These are phyloP conservation scores for Oceanites oceanicus DNA, from an alignment of 2,113 vertebrate genomes.

Conservation along the genomic window DNA sequence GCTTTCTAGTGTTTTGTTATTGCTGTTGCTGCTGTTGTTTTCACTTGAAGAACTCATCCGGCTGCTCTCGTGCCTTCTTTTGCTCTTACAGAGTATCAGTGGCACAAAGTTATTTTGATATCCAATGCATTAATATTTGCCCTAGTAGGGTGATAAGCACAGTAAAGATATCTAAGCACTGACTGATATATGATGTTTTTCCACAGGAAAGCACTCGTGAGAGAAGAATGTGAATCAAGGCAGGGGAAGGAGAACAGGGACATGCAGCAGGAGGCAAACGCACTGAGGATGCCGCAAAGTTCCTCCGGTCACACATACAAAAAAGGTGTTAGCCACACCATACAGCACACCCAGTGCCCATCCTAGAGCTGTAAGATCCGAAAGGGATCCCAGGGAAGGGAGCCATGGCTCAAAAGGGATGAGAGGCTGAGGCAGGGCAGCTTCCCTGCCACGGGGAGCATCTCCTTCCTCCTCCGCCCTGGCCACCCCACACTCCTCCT, in stretches of 20 bases:
- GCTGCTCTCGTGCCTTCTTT: not conserved
- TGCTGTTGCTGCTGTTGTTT: not conserved
- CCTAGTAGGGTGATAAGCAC: not conserved
- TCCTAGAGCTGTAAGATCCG: not conserved
- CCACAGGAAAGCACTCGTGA: not conserved
- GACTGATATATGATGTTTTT: not conserved
- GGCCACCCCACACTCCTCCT: not conserved
- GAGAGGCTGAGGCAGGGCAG: no score
- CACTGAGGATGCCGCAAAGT: rapidly evolving
- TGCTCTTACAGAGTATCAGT: not conserved
- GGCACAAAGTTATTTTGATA: not conserved
- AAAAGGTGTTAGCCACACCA: not conserved
- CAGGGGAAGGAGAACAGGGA: not conserved
- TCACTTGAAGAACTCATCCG: not conserved
- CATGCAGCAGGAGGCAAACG: not conserved
- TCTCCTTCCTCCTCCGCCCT: not conserved
- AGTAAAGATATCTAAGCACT: not conserved
- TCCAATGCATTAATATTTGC: not conserved
- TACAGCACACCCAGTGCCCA: not conserved
- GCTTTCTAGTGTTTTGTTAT: not conserved
- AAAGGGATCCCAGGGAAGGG: not conserved
- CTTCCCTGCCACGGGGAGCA: no score
- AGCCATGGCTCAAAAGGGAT: no score
- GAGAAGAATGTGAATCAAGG: not conserved
- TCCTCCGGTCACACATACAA: not conserved